A percentile compares a stretch with the other conserved stretches of the same genome.
Evolutionary conservation across 2,888 invertebrate genomes (phyloP).

Genomic region (Anthoptus insignis): DNA sequence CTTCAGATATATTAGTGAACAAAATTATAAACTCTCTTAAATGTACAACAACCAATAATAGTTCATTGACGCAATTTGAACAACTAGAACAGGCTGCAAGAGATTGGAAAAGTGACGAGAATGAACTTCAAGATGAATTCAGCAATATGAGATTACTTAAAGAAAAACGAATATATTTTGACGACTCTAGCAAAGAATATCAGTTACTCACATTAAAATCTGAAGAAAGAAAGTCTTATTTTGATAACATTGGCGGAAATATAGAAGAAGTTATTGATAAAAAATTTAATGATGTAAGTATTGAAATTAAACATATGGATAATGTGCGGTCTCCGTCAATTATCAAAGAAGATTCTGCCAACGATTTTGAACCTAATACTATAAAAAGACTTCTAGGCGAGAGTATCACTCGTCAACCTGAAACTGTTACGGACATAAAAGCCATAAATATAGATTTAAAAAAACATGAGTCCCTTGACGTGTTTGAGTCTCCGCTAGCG

Average conservation of each 20-base stretch:
- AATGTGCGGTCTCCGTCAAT: slow-evolving; percentile 70
- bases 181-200: slow-evolving; percentile 47
- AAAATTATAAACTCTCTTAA: slow-evolving; percentile 62
- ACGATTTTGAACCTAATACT: slow-evolving; percentile 63
- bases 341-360: slow-evolving; percentile 61
- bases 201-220: neutral
- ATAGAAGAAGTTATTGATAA: slow-evolving; percentile 46
- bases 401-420: slow-evolving; percentile 59
- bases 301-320: slow-evolving; percentile 43
- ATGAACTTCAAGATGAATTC: slow-evolving; percentile 50
- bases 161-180: slow-evolving; percentile 62
- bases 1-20: slow-evolving; percentile 56
- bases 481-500: slow-evolving; percentile 63
- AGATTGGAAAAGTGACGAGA: slow-evolving; percentile 41
- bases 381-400: slow-evolving; percentile 72
- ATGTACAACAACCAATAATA: slow-evolving; percentile 57
- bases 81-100: slow-evolving; percentile 64
- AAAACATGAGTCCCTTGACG: slow-evolving; percentile 67
- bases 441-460: slow-evolving; percentile 45
- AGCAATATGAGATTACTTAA: slow-evolving; percentile 57
- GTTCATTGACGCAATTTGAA: slow-evolving; percentile 70
- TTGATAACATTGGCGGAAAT: slow-evolving; percentile 55
- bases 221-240: slow-evolving; percentile 49
- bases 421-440: slow-evolving; percentile 55
- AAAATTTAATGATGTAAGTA: slow-evolving; percentile 4